Base-by-base conservation (phyloP, 2,888 invertebrate genomes). In the Diarsia dahlii region DNA sequence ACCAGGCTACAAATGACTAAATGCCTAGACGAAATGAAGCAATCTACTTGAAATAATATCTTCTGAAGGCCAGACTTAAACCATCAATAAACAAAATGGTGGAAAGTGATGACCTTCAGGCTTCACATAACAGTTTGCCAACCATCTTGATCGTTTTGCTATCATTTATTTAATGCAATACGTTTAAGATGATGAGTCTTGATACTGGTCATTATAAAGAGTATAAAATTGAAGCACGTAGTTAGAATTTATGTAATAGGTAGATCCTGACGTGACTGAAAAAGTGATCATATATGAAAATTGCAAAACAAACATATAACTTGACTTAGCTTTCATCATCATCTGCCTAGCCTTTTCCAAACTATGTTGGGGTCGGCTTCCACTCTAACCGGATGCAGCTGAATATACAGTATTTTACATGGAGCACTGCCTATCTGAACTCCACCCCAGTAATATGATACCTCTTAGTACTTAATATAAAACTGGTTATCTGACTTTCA, bases 91-190 rank as follows among this genome's bases (percentile, higher is more conserved):
- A 63, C 46, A 52, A 70, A 81, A 67, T 65, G 34, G 12, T 70
- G 28, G 62, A 71, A 82, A 82, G 69, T 70, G 15, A 50, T 18
- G 45, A 60, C 78, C 78, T 82, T 78, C 62, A n/a, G 45, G 45
- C 10, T 50, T 60, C 62, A 77, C 60, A 65, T 76, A 56, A 69
- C 23, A 67, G n/a, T 74, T 82, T 67, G 12, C 71, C 34, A 82
- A 81, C 34, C 9, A 8, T 54, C 54, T 73, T 34, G 34, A 78
- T 74, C 56, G 64, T 71, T 45, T 63, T 45, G n/a, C n/a, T 45
- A 65, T 68, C 18, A 60, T 74, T 71, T 69, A 23, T 62, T 54
- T 58, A 52, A 76, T 76, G 68, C 56, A 54, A 67, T 52, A 54
- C 8, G 18, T 54, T 66, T 65, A 10, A 5, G 2, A 45, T 70